phyloP scores from a whole-genome alignment of 2,797 vertebrate genomes.

The Aphelocoma californica region DNA sequence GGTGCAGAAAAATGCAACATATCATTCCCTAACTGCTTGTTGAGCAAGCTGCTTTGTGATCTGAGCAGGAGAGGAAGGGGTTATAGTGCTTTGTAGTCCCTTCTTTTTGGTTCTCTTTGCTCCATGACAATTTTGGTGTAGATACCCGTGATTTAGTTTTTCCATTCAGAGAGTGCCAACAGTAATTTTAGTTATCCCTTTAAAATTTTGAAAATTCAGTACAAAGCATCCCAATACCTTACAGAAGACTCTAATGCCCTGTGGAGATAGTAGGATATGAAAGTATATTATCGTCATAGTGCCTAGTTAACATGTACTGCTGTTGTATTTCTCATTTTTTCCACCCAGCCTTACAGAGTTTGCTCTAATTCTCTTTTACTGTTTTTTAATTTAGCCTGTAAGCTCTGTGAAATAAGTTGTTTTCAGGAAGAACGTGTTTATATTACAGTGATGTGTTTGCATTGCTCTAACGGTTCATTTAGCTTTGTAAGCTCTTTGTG shows the following conservation, averaged over 20 bases:
- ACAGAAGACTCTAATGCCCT: not conserved
- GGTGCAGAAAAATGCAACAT: not conserved
- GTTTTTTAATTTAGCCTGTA: not conserved
- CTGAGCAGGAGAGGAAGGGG: not conserved
- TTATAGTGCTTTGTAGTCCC: not conserved
- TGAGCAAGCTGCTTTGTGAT: not conserved
- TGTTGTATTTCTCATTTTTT: not conserved
- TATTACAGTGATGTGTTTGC: not conserved
- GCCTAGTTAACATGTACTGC: not conserved
- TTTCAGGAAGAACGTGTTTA: not conserved
- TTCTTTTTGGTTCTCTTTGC: not conserved
- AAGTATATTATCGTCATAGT: not conserved
- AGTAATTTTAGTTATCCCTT: not conserved
- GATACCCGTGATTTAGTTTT: not conserved
- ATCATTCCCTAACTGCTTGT: not conserved
- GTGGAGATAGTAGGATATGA: not conserved
- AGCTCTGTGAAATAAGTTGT: not conserved
- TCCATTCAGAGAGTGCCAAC: not conserved
- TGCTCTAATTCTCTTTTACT: not conserved
- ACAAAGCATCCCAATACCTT: not conserved
- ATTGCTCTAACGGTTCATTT: not conserved
- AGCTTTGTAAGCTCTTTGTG: not conserved
- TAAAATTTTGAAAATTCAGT: not conserved
- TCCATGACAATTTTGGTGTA: not conserved
- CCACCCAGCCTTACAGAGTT: not conserved